A percentile compares a stretch with the other conserved stretches of the same genome.
phyloP scores from a whole-genome alignment of 2,113 vertebrate species.

The Campylomormyrus tamandua region DNA sequence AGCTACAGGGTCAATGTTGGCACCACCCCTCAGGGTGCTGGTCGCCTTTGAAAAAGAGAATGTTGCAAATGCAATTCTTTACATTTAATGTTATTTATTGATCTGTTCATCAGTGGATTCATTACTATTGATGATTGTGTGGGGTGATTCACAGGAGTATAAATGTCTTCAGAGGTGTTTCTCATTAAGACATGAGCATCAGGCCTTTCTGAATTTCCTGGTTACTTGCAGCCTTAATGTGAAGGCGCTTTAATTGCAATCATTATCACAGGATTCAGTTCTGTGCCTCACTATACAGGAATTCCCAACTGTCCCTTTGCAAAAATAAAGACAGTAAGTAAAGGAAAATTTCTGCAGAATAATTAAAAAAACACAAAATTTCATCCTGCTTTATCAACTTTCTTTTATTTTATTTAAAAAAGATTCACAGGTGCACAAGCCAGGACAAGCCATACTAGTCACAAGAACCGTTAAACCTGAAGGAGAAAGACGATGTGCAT shows the following conservation, averaged over 20 bases:
- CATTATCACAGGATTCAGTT: slow-evolving; percentile 63
- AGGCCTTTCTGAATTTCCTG: slow-evolving; percentile 45
- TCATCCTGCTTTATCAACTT: slow-evolving; percentile 20
- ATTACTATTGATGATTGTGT: not conserved
- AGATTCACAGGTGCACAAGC: slow-evolving; percentile 15
- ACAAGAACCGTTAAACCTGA: not conserved
- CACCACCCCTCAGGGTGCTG: not conserved
- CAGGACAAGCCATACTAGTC: not conserved
- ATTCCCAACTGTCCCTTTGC: slow-evolving; percentile 60
- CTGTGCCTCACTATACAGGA: slow-evolving; percentile 50
- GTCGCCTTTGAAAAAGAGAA: not conserved
- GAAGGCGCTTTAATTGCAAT: slow-evolving; percentile 60
- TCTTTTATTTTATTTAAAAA: slow-evolving; percentile 41
- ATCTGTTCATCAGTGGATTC: not conserved
- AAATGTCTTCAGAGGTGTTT: slow-evolving; percentile 14
- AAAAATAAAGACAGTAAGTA: slow-evolving; percentile 59
- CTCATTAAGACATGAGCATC: slow-evolving; percentile 40
- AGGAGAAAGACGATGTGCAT: not conserved
- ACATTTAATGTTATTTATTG: not conserved
- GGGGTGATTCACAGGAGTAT: not conserved
- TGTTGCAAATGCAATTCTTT: not conserved
- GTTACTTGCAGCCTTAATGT: slow-evolving; percentile 57
- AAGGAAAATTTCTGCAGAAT: slow-evolving; percentile 55
- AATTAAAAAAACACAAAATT: slow-evolving; percentile 38
- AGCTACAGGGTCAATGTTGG: not conserved